Percentiles rank a stretch among this genome's conserved stretches.
These are phyloP conservation scores for Dysmachus trigonus DNA, from an alignment of 2,888 invertebrate genomes.

Conservation along the genomic window DNA sequence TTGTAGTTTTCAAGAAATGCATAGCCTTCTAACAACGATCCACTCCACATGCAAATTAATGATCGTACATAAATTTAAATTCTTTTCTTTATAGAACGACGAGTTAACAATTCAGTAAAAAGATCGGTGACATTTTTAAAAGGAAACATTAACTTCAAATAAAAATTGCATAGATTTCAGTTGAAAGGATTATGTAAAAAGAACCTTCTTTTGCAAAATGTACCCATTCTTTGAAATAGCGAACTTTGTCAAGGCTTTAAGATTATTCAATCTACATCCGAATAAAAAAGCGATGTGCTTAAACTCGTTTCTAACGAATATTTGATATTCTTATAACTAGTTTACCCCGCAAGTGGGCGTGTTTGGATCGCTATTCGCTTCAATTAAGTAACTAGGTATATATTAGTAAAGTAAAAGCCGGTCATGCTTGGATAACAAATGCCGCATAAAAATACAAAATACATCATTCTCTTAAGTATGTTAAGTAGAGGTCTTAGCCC, in stretches of 20 bases:
- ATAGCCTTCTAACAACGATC: background rate
- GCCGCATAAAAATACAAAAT: background rate
- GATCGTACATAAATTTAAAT: no score
- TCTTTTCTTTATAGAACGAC: background rate
- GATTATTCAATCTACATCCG: background rate
- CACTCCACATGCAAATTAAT: background rate
- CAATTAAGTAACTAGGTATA: background rate
- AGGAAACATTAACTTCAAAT: background rate
- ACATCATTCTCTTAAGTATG: background rate
- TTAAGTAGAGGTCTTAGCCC: background rate
- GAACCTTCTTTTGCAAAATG: background rate
- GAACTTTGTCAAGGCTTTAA: background rate
- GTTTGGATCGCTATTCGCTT: background rate
- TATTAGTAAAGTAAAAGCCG: background rate
- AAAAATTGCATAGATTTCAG: background rate
- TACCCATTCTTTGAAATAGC: background rate
- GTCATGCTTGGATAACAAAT: background rate
- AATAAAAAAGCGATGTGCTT: background rate
- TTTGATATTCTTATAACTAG: background rate
- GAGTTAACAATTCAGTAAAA: background rate
- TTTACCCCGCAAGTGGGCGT: background rate
- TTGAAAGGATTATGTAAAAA: background rate
- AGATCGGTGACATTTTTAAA: background rate
- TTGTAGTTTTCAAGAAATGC: background rate
- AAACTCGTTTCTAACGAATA: background rate